These are phyloP conservation scores for Podargus strigoides DNA, from an alignment of 2,797 vertebrate species.

Conservation along the genomic window DNA sequence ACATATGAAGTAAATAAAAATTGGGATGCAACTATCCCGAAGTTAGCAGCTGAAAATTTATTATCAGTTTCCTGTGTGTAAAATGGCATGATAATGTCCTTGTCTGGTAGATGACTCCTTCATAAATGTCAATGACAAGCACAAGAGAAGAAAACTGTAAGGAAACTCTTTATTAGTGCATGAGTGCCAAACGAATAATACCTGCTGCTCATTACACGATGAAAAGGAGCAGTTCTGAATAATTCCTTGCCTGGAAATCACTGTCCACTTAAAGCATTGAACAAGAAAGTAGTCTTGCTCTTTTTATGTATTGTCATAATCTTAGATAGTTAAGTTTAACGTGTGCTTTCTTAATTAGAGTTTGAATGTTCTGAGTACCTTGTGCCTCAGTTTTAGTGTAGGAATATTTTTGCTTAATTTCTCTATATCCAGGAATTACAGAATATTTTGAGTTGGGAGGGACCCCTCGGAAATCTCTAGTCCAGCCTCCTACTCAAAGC, in stretches of 20 bases:
- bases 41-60: neutral
- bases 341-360: neutral
- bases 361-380: neutral
- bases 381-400: neutral
- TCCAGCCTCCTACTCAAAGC: too few species aligned
- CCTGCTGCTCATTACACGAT: neutral
- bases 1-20: neutral
- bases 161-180: neutral
- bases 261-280: neutral
- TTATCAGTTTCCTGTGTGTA: neutral
- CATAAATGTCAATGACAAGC: neutral
- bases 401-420: neutral
- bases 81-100: neutral
- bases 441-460: neutral
- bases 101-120: neutral
- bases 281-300: neutral
- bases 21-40: neutral
- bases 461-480: neutral
- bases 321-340: neutral
- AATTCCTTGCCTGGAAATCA: neutral
- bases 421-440: neutral
- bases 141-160: neutral
- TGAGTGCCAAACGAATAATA: neutral
- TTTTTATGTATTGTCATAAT: neutral
- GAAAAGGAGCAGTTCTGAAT: neutral